A percentile compares a stretch with the other conserved stretches of the same genome.
Conservation (phyloP, 2,888 invertebrate species). For the Drepanosiphum platanoidis region DNA sequence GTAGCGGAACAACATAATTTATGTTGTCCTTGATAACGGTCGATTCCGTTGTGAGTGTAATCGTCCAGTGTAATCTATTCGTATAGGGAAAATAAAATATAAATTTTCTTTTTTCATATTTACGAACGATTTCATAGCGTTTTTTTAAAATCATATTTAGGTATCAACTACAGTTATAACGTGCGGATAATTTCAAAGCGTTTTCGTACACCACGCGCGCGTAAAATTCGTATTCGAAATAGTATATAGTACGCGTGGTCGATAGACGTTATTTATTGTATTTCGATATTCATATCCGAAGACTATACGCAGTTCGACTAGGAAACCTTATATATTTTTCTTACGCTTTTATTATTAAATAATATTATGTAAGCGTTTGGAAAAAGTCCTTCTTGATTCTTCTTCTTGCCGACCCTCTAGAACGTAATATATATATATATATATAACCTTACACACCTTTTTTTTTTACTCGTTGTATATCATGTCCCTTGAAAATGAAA, state of each 20-base stretch:
- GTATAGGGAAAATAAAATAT: neutral
- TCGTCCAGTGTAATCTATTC: neutral
- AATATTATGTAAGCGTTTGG: neutral
- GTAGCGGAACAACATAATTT: neutral
- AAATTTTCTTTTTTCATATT: too few species aligned
- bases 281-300: neutral
- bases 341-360: constrained; percentile 30
- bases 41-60: neutral
- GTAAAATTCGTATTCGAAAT: neutral
- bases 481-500: constrained; percentile 19
- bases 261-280: constrained; percentile 22
- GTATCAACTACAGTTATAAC: neutral
- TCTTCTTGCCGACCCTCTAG: neutral
- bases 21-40: neutral
- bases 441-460: constrained; percentile 9
- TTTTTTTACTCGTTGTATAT: too few species aligned
- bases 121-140: too few species aligned
- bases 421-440: neutral
- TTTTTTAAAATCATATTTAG: neutral
- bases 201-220: neutral
- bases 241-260: neutral
- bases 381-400: neutral
- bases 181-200: too few species aligned
- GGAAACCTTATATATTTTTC: neutral
- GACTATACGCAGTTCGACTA: neutral